Evolutionary conservation across 2,888 invertebrate species (phyloP).

Genomic region (Lycophotia porphyrea): DNA sequence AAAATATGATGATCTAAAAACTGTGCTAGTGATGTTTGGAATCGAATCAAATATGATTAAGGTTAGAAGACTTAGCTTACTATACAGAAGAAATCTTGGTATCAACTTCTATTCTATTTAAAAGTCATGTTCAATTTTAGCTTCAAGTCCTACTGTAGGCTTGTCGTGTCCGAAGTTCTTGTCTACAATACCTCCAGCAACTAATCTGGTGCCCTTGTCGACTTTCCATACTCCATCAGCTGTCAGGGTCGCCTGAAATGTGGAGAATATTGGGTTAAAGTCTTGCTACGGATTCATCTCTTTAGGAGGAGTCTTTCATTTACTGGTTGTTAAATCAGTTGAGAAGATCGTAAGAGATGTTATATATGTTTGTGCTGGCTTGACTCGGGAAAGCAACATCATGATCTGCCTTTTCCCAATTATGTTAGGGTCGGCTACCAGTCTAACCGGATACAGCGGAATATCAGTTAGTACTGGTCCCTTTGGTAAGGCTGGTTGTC

Average conservation of each 20-base stretch:
- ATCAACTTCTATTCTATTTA: conserved; percentile 29
- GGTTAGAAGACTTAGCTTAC: not conserved
- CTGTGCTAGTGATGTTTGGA: not conserved
- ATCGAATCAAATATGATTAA: not conserved
- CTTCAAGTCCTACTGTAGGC: conserved; percentile 72
- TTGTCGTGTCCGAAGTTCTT: conserved; percentile 70
- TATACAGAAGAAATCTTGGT: not conserved
- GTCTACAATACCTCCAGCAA: conserved; percentile 71
- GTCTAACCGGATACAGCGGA: no score
- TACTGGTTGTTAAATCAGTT: not conserved
- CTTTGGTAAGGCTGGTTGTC: no score
- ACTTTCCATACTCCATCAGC: conserved; percentile 76
- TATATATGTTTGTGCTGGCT: not conserved
- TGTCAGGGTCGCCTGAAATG: conserved; percentile 68
- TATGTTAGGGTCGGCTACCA: no score
- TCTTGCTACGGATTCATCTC: not conserved
- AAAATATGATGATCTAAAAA: not conserved
- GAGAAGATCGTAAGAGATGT: not conserved
- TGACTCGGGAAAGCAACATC: not conserved
- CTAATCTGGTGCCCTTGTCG: conserved; percentile 72
- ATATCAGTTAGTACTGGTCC: no score
- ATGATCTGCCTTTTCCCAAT: no score
- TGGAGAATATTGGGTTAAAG: not conserved
- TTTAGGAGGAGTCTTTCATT: not conserved
- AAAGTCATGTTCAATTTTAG: conserved; percentile 71